Evolutionary conservation across 2,113 vertebrate species (phyloP).

Genomic region (Corythoichthys haematopterus): DNA sequence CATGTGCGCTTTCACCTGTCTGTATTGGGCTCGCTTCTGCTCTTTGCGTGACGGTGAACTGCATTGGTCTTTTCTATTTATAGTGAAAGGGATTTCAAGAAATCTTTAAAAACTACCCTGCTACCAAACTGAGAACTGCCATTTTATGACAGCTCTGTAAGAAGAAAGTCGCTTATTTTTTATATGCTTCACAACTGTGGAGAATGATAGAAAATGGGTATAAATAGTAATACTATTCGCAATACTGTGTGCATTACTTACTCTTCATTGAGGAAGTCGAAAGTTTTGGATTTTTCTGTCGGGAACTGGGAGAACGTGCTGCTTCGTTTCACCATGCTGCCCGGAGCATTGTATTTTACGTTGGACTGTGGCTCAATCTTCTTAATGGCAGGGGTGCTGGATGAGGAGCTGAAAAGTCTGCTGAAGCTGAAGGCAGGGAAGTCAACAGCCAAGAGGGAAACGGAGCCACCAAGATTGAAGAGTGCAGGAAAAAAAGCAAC

Average conservation of each 20-base stretch:
- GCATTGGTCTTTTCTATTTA: constrained; percentile 63
- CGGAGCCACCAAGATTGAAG: constrained; percentile 33
- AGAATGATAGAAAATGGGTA: too few relatives aligned
- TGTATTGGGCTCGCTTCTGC: constrained; percentile 92
- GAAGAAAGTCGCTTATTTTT: neutral
- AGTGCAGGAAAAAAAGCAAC: constrained; percentile 24
- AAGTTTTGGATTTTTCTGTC: constrained; percentile 82
- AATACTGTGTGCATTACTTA: constrained; percentile 62
- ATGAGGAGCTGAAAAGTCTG: constrained; percentile 91
- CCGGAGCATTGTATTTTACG: constrained; percentile 85
- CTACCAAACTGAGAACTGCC: neutral
- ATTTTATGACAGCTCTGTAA: neutral
- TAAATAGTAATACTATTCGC: neutral
- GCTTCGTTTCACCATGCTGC: constrained; percentile 72
- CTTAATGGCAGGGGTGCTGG: constrained; percentile 78
- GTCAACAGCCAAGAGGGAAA: constrained; percentile 41
- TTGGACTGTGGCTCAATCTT: constrained; percentile 83
- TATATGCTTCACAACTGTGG: neutral
- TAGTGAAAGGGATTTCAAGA: neutral
- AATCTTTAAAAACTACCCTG: neutral
- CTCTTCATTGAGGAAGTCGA: constrained; percentile 96
- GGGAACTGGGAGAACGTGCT: constrained; percentile 92
- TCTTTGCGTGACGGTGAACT: constrained; percentile 80
- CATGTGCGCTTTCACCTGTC: constrained; percentile 92
- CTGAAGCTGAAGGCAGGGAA: constrained; percentile 80